Evolutionary conservation across 1,140 invertebrate genomes (phyloP), one percentile per base, ranked within the genome.

Genomic region (Drosophila punjabiensis): DNA sequence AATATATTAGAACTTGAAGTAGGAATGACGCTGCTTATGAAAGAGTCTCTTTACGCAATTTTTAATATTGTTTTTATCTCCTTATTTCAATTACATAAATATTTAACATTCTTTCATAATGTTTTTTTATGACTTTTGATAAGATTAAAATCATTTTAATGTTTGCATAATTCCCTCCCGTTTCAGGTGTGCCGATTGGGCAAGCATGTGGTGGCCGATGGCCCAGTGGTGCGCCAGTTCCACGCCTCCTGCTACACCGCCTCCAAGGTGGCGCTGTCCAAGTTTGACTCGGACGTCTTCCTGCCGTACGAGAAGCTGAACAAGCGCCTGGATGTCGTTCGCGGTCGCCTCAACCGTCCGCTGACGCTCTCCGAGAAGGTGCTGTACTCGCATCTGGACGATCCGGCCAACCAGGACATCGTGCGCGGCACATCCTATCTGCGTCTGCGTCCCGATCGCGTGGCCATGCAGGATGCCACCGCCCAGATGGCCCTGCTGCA

Each of bases 401-500:
- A 99, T 87, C 98, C 99, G 4, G 92, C 95, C 48, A 96, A 92
- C 56, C 85, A 96, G 94, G 98, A 98, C 37, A 96, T 99, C 74
- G 95, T 95, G 67, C 95, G 98, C 78, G 98, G 99, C 56, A 96
- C 95, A 16, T 98, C 97, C 64, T 99, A 99, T 93, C 94, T 99
- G 13, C 95, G 97, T 64, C 94, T 99, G 28, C 95, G 98, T 52
- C 99, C 99, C 28, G 99, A 99, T 94, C 95, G 99, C 81, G 99
- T 99, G 58, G 99, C 98, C 67, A 99, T 99, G 99, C 99, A 99
- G 94, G 99, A 99, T 95, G 99, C 99, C n/a, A 99, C 99, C 47
- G 99, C 99, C n/a, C 97, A 99, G 95, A 99, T 99, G 99, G 99
- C 99, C 14, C 98, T 99, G 97, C 94, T 99, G 68, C 99, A 99